These are phyloP conservation scores for Trinorchestia longiramus DNA, from an alignment of 1,140 invertebrate species.

Conservation along the genomic window DNA sequence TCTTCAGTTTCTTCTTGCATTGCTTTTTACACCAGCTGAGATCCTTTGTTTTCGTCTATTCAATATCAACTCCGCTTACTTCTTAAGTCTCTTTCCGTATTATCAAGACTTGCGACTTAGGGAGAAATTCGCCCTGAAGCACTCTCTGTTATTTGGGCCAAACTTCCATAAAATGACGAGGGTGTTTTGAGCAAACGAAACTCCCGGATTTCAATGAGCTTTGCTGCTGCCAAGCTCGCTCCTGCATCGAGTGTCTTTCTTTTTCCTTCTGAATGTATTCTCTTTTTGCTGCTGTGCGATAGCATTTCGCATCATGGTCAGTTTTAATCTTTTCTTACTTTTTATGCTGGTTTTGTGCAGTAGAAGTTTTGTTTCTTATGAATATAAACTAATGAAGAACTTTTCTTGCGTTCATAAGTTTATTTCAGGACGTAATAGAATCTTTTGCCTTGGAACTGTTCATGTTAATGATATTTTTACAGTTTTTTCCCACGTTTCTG, in stretches of 20 bases:
- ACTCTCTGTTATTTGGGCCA: slow-evolving; percentile 12
- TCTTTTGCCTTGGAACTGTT: not conserved
- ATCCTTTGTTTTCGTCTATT: slow-evolving; percentile 40
- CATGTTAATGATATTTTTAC: too few relatives aligned
- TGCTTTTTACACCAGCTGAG: not conserved
- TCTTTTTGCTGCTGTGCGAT: not conserved
- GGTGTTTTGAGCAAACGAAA: slow-evolving; percentile 32
- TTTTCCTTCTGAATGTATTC: not conserved
- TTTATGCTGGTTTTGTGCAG: not conserved
- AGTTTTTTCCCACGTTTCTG: too few relatives aligned
- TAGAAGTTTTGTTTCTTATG: not conserved
- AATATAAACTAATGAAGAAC: not conserved
- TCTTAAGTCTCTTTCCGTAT: slow-evolving; percentile 31
- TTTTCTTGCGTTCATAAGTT: not conserved
- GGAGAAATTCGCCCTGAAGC: slow-evolving; percentile 1
- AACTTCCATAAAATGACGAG: slow-evolving; percentile 9
- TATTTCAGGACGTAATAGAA: not conserved
- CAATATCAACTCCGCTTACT: not conserved
- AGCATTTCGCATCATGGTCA: not conserved
- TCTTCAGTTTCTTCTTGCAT: not conserved
- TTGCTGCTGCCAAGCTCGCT: not conserved
- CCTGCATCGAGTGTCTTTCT: not conserved
- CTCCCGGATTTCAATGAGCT: not conserved
- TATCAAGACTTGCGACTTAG: slow-evolving; percentile 38
- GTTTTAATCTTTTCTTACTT: not conserved